Conservation (phyloP, 2,113 vertebrate genomes). For the Dunckerocampus dactyliophorus region DNA sequence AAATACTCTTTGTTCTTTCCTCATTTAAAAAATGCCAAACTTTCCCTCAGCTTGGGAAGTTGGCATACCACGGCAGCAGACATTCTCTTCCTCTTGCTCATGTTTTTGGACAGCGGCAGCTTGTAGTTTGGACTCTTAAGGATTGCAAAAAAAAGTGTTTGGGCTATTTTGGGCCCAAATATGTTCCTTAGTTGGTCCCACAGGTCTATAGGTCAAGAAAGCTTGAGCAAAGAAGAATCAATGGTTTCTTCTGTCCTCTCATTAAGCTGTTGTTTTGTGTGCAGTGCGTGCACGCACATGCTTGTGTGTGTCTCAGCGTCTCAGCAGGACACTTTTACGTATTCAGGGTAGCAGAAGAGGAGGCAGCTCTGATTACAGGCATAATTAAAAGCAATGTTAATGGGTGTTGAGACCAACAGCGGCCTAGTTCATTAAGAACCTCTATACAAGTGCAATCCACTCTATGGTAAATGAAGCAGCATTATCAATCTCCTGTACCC, state of each 20-base stretch:
- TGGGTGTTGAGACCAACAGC: conserved; percentile 83
- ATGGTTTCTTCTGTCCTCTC: conserved; percentile 11
- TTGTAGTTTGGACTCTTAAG: conserved; percentile 47
- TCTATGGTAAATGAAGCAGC: conserved; percentile 74
- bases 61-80: conserved; percentile 65
- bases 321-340: conserved; percentile 53
- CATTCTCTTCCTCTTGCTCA: conserved; percentile 75
- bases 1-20: conserved; percentile 36
- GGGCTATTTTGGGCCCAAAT: conserved; percentile 58
- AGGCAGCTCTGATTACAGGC: conserved; percentile 82
- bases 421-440: conserved; percentile 82
- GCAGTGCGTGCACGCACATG: conserved; percentile 11
- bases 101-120: conserved; percentile 61
- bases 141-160: conserved; percentile 60
- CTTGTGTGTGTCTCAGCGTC: conserved; percentile 14
- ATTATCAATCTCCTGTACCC: conserved; percentile 77
- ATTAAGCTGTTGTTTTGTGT: conserved; percentile 14
- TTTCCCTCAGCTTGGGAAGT: conserved; percentile 65
- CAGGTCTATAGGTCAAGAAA: conserved; percentile 33
- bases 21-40: conserved; percentile 49
- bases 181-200: conserved; percentile 38
- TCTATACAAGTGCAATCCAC: conserved; percentile 58
- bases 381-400: conserved; percentile 97
- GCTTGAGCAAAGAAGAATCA: conserved; percentile 1
- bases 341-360: conserved; percentile 67